A percentile compares a stretch with the other conserved stretches of the same genome.
These are phyloP conservation scores for Morbakka virulenta DNA, from an alignment of 30 jellyfish, hydroid and myxozoan species.

Conservation along the genomic window DNA sequence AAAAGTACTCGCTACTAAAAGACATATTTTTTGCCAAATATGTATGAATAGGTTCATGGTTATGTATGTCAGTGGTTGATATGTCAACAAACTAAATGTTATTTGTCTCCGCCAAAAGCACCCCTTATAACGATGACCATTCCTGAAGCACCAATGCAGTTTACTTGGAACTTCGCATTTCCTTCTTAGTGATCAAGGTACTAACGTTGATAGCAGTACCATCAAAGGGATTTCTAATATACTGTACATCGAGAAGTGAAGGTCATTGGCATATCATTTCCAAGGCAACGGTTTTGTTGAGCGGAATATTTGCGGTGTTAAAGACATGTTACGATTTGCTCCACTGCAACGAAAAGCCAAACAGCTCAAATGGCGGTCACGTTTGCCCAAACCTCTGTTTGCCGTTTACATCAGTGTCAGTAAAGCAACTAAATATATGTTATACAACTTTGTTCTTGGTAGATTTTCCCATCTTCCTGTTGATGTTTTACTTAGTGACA, in stretches of 20 bases:
- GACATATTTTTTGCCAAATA: slow-evolving; percentile 43
- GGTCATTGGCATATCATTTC: slow-evolving; percentile 43
- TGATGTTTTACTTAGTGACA: no score
- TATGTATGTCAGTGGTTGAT: background rate
- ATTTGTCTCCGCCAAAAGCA: slow-evolving; percentile 27
- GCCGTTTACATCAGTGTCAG: slow-evolving; percentile 12
- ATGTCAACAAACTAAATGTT: slow-evolving; percentile 49
- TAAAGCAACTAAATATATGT: slow-evolving; percentile 14
- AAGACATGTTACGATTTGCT: slow-evolving; percentile 55
- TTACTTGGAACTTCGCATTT: slow-evolving; percentile 47
- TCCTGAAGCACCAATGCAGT: slow-evolving; percentile 61
- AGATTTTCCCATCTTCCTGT: no score
- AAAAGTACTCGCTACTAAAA: background rate
- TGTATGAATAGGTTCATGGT: slow-evolving; percentile 6
- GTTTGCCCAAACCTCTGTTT: slow-evolving; percentile 4
- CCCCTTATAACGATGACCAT: slow-evolving; percentile 21
- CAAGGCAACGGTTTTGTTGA: slow-evolving; percentile 46
- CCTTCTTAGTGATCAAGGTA: slow-evolving; percentile 40
- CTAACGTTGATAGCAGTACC: slow-evolving; percentile 38
- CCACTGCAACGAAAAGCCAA: slow-evolving; percentile 35
- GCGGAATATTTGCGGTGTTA: slow-evolving; percentile 5
- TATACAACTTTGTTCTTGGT: no score
- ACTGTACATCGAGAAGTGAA: slow-evolving; percentile 38
- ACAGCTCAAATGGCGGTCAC: slow-evolving; percentile 39
- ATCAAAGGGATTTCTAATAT: slow-evolving; percentile 28